Conservation (phyloP, 2,888 invertebrate genomes). For the Barypeithes pellucidus region DNA sequence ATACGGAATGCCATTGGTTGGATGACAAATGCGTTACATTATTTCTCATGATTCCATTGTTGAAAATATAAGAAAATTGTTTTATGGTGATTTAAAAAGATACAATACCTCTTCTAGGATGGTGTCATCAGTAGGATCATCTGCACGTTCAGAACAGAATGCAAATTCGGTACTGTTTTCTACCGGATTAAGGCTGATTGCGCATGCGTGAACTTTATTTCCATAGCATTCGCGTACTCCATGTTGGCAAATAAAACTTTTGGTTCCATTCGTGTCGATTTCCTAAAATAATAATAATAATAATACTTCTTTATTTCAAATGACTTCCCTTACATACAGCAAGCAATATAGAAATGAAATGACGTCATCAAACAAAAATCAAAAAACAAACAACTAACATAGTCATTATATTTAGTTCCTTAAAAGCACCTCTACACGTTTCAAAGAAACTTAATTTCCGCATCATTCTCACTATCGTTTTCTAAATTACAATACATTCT, state of each 20-base stretch:
- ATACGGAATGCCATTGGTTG: no score
- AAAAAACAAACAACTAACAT: not conserved
- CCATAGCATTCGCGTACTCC: constrained; percentile 71
- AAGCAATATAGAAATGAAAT: no score
- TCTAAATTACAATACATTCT: no score
- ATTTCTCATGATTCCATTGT: not conserved
- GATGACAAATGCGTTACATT: no score
- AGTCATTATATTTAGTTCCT: no score
- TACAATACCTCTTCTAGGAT: constrained; percentile 56
- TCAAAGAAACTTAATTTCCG: no score
- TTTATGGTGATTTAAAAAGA: not conserved
- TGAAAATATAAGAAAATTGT: no score
- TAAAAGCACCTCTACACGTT: no score
- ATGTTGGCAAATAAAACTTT: constrained; percentile 60
- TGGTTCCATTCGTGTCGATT: constrained; percentile 52
- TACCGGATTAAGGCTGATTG: constrained; percentile 60
- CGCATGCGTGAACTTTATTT: constrained; percentile 74
- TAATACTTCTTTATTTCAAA: no score
- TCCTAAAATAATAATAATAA: constrained; percentile 29
- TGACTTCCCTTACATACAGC: no score
- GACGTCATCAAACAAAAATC: not conserved
- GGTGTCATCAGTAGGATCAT: constrained; percentile 54
- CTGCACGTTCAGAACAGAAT: constrained; percentile 69
- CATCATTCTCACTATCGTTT: no score
- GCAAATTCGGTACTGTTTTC: constrained; percentile 64